Percentiles rank a stretch among this genome's conserved stretches.
Conservation (phyloP, 2,797 vertebrate species). For the Pipistrellus nathusii region DNA sequence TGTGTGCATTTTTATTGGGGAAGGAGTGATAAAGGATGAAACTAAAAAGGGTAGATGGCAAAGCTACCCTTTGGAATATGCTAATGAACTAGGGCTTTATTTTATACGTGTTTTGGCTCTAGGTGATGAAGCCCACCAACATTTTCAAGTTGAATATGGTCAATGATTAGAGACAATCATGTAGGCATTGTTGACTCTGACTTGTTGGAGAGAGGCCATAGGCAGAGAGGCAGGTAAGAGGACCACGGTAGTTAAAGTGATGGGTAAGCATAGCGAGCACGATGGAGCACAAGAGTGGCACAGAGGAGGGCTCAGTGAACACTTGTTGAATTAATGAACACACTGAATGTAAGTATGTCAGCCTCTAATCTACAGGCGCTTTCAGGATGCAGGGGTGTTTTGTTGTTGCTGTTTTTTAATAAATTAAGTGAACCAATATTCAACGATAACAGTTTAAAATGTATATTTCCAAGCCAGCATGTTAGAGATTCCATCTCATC, state of each 20-base stretch:
- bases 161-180: background rate
- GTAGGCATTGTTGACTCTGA: background rate
- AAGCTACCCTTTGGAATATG: background rate
- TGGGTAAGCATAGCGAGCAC: background rate
- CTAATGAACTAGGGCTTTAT: background rate
- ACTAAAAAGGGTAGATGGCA: background rate
- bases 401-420: background rate
- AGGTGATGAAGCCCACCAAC: background rate
- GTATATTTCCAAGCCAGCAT: background rate
- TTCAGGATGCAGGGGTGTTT: background rate
- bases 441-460: background rate
- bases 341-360: background rate
- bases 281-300: background rate
- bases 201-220: background rate
- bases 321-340: background rate
- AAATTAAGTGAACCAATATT: background rate
- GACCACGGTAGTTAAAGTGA: background rate
- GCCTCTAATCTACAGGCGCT: background rate
- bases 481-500: conserved; percentile 15
- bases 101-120: background rate
- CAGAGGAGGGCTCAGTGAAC: background rate
- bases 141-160: background rate
- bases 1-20: background rate
- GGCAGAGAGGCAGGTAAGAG: background rate
- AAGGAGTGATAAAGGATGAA: background rate